These are phyloP conservation scores for Talpa occidentalis DNA, from an alignment of 2,113 vertebrate species.

Conservation along the genomic window DNA sequence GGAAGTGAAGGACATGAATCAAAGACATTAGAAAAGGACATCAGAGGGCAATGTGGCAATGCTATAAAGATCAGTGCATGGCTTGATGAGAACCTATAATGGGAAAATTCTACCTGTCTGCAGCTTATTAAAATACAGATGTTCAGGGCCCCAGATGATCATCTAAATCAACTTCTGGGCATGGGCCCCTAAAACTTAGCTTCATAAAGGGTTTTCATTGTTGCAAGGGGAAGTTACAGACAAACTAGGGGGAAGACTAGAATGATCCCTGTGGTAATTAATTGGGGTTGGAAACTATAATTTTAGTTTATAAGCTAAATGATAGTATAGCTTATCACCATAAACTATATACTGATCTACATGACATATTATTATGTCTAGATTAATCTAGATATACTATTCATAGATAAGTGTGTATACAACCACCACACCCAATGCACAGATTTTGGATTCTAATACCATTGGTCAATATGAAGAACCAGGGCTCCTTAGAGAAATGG, in stretches of 20 bases:
- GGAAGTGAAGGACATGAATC: not conserved
- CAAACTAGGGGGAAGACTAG: not conserved
- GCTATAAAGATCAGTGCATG: not conserved
- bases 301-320: constrained; percentile 28
- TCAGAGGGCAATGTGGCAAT: not conserved
- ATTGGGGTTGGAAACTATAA: not conserved
- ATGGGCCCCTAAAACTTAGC: not conserved
- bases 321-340: not conserved
- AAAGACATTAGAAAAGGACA: not conserved
- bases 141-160: not conserved
- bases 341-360: not conserved
- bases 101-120: not conserved
- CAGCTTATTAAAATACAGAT: constrained; percentile 28
- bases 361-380: not conserved
- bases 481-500: not conserved
- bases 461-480: not conserved
- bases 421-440: not conserved
- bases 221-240: not conserved
- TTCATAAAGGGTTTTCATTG: not conserved
- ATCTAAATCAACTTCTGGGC: not conserved
- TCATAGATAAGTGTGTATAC: not conserved
- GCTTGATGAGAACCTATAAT: not conserved
- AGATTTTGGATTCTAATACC: not conserved
- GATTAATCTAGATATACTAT: not conserved
- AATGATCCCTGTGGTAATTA: not conserved